Percentiles rank a stretch among this genome's conserved stretches.
Evolutionary conservation across 1,140 invertebrate species (phyloP).

Genomic region (Zaprionus nigranus): DNA sequence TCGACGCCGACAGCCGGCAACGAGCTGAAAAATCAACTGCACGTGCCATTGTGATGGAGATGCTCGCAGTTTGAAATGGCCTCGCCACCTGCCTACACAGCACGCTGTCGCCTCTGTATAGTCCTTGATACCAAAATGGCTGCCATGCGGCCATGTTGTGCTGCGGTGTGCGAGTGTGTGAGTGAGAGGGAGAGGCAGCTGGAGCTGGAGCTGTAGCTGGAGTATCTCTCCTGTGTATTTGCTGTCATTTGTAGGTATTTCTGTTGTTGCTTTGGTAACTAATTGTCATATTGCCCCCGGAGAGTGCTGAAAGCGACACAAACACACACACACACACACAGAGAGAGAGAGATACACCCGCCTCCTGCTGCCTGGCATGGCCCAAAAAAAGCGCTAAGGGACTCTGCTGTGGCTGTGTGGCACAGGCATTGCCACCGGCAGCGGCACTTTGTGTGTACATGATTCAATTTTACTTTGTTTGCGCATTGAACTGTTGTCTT

Average conservation of each 20-base stretch:
- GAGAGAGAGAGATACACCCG: neutral
- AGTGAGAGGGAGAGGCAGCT: neutral
- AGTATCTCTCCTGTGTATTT: constrained; percentile 60
- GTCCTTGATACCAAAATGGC: constrained; percentile 78
- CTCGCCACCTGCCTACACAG: constrained; percentile 27
- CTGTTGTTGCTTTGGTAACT: constrained; percentile 83
- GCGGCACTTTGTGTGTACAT: constrained; percentile 56
- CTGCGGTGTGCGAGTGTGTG: constrained; percentile 51
- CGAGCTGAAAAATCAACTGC: constrained; percentile 52
- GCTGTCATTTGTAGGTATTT: constrained; percentile 81
- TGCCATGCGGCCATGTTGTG: constrained; percentile 78
- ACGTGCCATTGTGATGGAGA: constrained; percentile 52
- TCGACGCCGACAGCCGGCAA: neutral
- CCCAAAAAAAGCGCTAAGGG: constrained; percentile 7
- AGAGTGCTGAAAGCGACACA: constrained; percentile 63
- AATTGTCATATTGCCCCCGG: constrained; percentile 79
- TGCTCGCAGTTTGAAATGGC: constrained; percentile 18
- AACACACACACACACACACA: constrained; percentile 2
- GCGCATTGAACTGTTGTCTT: constrained; percentile 42
- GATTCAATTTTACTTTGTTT: constrained; percentile 71
- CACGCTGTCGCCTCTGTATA: constrained; percentile 51
- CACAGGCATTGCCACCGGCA: constrained; percentile 17
- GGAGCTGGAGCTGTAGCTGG: neutral
- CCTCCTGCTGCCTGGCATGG: constrained; percentile 1
- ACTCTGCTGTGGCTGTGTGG: constrained; percentile 18